Evolutionary conservation across 2,888 invertebrate species (phyloP).

Genomic region (Philhelius pedissequus): DNA sequence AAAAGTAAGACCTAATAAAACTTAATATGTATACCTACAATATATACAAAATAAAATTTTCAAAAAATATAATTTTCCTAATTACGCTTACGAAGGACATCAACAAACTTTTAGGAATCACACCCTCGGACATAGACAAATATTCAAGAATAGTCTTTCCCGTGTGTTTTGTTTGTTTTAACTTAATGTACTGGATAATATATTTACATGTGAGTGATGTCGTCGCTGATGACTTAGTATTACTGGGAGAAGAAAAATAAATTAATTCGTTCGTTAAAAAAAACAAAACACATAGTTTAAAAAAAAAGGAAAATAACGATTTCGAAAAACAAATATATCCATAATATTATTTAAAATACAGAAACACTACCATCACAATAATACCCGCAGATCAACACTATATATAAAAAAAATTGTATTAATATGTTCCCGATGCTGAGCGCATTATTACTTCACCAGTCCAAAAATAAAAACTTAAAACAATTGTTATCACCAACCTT

Average conservation of each 20-base stretch:
- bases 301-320: constrained; percentile 42
- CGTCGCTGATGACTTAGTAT: constrained; percentile 94
- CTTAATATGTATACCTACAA: background rate
- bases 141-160: constrained; percentile 99
- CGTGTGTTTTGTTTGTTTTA: constrained; percentile 98
- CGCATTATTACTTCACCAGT: constrained; percentile 43
- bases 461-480: constrained; percentile 13
- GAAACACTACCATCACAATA: constrained; percentile 62
- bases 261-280: constrained; percentile 34
- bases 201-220: constrained; percentile 97
- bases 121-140: constrained; percentile 99
- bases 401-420: constrained; percentile 24
- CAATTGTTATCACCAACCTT: constrained; percentile 42
- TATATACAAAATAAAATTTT: background rate
- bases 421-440: constrained; percentile 55
- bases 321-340: constrained; percentile 37
- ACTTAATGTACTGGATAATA: constrained; percentile 98
- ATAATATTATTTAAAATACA: constrained; percentile 34
- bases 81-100: constrained; percentile 88
- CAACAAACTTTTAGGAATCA: constrained; percentile 94
- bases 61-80: background rate
- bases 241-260: constrained; percentile 86
- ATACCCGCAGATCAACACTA: constrained; percentile 53
- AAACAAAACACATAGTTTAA: background rate
- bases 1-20: constrained; percentile 81